A percentile compares a stretch with the other conserved stretches of the same genome.
phyloP scores from a whole-genome alignment of 2,888 invertebrate species.

The Alsophila aescularia region DNA sequence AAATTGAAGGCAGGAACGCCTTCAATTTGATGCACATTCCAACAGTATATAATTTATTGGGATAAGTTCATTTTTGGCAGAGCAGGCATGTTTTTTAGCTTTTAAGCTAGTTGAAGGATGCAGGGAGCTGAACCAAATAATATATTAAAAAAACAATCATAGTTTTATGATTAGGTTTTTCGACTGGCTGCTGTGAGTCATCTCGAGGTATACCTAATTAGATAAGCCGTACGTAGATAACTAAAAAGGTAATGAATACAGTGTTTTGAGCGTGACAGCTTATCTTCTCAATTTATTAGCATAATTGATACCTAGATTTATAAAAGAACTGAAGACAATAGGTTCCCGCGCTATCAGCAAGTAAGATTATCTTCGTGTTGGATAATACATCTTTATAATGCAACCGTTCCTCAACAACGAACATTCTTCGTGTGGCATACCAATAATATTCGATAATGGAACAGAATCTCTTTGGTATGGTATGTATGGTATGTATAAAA shows the following conservation, averaged over 20 bases:
- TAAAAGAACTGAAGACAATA: constrained; percentile 10
- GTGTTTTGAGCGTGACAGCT: neutral
- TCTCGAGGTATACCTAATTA: too few species aligned
- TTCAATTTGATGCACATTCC: too few species aligned
- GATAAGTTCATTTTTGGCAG: too few species aligned
- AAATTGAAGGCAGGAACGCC: too few species aligned
- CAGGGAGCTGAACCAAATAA: too few species aligned
- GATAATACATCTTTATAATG: neutral
- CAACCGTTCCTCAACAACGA: neutral
- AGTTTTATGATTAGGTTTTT: too few species aligned
- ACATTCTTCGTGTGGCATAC: constrained; percentile 8
- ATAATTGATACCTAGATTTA: neutral
- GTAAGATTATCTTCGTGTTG: neutral
- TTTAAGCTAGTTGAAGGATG: too few species aligned
- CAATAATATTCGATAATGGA: constrained; percentile 10
- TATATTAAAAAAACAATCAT: too few species aligned
- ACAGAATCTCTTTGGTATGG: neutral
- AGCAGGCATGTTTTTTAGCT: too few species aligned
- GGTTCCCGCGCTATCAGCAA: neutral
- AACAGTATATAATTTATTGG: too few species aligned
- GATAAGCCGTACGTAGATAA: neutral
- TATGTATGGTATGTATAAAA: constrained; percentile 13
- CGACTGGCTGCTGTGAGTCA: too few species aligned
- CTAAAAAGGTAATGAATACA: neutral
- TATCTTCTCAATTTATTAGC: neutral